A percentile compares a stretch with the other conserved stretches of the same genome.
These are phyloP conservation scores for Tonatia bakeri DNA, from an alignment of 2,113 vertebrate genomes.

Conservation along the genomic window DNA sequence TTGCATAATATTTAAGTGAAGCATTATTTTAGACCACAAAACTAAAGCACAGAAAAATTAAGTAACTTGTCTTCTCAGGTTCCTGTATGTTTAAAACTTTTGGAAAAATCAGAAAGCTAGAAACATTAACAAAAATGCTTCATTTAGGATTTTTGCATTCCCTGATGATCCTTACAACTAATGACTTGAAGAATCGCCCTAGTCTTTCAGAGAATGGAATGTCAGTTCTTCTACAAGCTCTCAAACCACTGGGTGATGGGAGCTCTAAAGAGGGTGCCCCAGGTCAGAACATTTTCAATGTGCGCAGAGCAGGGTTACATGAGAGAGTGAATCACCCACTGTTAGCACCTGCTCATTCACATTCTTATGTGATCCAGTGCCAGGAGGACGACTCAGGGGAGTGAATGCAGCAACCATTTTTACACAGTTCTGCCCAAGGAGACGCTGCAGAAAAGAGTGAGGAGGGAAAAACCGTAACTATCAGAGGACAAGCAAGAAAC, in stretches of 20 bases:
- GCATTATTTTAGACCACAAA: background rate
- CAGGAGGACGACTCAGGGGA: background rate
- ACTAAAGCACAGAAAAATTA: background rate
- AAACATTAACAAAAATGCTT: background rate
- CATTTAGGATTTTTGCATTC: background rate
- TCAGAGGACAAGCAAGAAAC: background rate
- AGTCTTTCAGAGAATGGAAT: background rate
- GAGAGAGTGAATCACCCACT: background rate
- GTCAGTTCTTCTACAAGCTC: background rate
- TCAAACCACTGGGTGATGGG: background rate
- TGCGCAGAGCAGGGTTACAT: background rate
- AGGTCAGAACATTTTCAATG: background rate
- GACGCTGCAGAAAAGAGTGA: background rate
- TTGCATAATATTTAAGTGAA: background rate
- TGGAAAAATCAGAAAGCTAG: background rate
- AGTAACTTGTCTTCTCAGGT: background rate
- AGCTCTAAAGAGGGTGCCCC: background rate
- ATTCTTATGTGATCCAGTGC: background rate
- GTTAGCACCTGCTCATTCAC: background rate
- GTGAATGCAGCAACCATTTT: background rate
- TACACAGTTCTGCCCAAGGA: background rate
- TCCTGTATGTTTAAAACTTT: conserved; percentile 3
- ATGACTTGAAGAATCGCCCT: background rate
- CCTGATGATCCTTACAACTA: background rate
- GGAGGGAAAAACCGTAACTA: background rate